Conservation (phyloP, 2,113 vertebrate genomes). For the Callipepla squamata region DNA sequence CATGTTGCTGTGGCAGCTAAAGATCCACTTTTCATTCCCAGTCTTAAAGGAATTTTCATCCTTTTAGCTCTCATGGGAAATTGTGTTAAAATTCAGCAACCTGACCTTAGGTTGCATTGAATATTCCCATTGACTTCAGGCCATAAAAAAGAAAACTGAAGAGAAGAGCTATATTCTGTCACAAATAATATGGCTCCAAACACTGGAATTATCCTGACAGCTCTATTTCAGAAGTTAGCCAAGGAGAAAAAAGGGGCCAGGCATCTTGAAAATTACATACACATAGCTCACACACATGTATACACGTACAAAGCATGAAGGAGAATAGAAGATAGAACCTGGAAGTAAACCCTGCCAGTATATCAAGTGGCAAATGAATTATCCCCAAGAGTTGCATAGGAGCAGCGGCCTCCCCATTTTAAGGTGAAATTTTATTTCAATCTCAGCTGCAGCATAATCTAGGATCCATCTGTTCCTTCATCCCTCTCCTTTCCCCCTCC, state of each 20-base stretch:
- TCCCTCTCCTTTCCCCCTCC: not conserved
- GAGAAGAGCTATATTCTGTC: slow-evolving; percentile 68
- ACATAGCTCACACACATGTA: slow-evolving; percentile 47
- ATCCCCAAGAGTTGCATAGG: slow-evolving; percentile 27
- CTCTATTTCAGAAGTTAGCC: slow-evolving; percentile 69
- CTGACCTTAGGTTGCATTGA: slow-evolving; percentile 62
- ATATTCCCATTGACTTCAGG: slow-evolving; percentile 63
- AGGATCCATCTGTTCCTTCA: slow-evolving; percentile 28
- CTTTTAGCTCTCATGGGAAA: slow-evolving; percentile 48
- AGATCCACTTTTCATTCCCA: not conserved
- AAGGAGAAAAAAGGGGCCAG: slow-evolving; percentile 66
- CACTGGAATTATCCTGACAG: slow-evolving; percentile 63
- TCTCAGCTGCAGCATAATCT: slow-evolving; percentile 39
- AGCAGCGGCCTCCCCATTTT: slow-evolving; percentile 28
- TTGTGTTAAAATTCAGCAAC: slow-evolving; percentile 63
- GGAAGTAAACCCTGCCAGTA: slow-evolving; percentile 23
- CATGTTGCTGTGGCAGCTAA: not conserved
- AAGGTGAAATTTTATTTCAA: slow-evolving; percentile 58
- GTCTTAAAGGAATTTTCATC: slow-evolving; percentile 48
- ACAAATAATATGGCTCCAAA: slow-evolving; percentile 64
- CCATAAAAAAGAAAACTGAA: slow-evolving; percentile 61
- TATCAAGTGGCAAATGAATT: slow-evolving; percentile 53
- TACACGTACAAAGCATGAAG: slow-evolving; percentile 41
- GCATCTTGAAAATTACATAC: slow-evolving; percentile 58
- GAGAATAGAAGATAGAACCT: slow-evolving; percentile 28